A percentile compares a stretch with the other conserved stretches of the same genome.
Evolutionary conservation across 2,113 vertebrate genomes (phyloP).

Genomic region (Pelecanus crispus): DNA sequence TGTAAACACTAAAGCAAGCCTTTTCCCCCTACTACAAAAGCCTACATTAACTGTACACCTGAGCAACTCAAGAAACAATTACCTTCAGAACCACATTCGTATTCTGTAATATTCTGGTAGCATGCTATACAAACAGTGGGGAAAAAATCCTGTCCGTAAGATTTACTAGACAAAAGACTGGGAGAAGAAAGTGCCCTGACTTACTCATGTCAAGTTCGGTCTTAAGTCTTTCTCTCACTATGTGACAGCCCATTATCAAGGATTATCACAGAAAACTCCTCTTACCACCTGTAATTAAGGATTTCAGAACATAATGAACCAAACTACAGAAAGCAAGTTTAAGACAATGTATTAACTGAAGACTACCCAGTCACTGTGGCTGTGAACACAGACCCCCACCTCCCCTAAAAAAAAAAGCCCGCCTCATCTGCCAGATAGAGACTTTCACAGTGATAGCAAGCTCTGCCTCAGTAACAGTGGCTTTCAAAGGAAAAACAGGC

Average conservation of each 20-base stretch:
- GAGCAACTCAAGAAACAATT: not conserved
- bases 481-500: not conserved
- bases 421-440: not conserved
- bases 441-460: not conserved
- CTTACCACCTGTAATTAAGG: not conserved
- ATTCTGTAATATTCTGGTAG: not conserved
- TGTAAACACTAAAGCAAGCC: not conserved
- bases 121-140: fast-evolving
- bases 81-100: not conserved
- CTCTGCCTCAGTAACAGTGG: not conserved
- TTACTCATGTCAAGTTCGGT: not conserved
- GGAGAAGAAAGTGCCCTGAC: not conserved
- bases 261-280: not conserved
- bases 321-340: not conserved
- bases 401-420: not conserved
- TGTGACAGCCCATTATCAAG: not conserved
- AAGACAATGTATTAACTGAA: not conserved
- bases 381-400: not conserved
- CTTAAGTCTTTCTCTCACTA: not conserved
- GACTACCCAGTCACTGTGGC: not conserved
- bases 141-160: not conserved
- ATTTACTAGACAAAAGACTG: not conserved
- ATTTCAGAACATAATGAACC: not conserved
- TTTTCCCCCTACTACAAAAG: not conserved
- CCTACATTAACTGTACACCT: not conserved